Conservation (phyloP, 2,113 vertebrate genomes). For the Hipposideros armiger region DNA sequence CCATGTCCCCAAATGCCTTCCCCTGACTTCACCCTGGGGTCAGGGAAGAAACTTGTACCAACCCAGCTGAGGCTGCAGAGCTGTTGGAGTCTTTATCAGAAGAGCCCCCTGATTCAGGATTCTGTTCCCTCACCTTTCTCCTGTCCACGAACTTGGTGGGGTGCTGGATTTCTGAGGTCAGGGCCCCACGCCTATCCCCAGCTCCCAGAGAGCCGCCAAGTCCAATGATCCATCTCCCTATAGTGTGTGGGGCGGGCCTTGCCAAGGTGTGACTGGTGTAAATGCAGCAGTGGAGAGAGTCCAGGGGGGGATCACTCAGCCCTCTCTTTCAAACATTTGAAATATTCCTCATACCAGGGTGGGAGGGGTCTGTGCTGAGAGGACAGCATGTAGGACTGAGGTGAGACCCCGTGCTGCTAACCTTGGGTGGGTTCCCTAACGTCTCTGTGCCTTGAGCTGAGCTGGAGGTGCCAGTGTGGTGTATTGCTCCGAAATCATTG, state of each 20-base stretch:
- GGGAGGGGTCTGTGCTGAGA: neutral
- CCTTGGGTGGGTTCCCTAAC: neutral
- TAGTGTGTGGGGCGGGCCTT: neutral
- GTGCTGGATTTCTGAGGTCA: neutral
- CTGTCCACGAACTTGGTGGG: no score
- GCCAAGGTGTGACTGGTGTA: neutral
- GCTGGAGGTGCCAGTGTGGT: neutral
- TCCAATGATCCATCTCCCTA: accelerated
- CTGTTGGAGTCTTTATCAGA: neutral
- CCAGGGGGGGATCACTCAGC: accelerated
- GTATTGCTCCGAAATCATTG: neutral
- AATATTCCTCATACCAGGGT: neutral
- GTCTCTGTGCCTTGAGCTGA: neutral
- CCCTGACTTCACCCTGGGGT: conserved; percentile 33
- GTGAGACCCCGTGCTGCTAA: neutral
- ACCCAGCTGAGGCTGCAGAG: neutral
- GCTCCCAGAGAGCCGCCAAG: neutral
- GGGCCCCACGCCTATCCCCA: neutral
- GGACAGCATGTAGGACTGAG: neutral
- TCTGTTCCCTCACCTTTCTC: neutral
- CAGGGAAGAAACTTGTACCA: neutral
- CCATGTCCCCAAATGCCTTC: conserved; percentile 59
- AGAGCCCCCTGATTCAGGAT: neutral
- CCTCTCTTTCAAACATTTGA: neutral
- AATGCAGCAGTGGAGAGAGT: accelerated